phyloP scores from a whole-genome alignment of 1,140 invertebrate species.

The Thaumetopoea pityocampa region DNA sequence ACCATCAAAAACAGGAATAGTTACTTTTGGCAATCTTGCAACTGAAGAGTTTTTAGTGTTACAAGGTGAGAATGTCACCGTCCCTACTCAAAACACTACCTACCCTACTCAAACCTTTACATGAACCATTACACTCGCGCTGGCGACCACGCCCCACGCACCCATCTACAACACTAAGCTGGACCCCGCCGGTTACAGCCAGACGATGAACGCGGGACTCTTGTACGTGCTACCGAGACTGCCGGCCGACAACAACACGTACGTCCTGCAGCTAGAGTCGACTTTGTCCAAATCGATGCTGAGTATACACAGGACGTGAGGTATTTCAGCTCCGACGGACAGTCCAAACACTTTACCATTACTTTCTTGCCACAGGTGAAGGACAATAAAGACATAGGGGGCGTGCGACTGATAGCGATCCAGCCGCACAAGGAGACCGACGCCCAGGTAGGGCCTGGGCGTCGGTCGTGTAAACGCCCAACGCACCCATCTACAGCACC shows the following conservation, averaged over 20 bases:
- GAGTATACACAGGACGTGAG: conserved; percentile 39
- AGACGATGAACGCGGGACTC: conserved; percentile 65
- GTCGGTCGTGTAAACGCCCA: no score
- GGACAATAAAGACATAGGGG: no score
- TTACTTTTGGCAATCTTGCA: conserved; percentile 6
- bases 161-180: conserved; percentile 76
- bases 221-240: conserved; percentile 78
- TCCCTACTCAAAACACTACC: no score
- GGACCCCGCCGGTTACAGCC: conserved; percentile 36
- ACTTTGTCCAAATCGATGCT: conserved; percentile 75
- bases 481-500: no score
- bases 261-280: conserved; percentile 84
- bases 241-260: conserved; percentile 81
- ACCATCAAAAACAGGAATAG: conserved; percentile 6
- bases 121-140: conserved; percentile 81
- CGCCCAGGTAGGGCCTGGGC: no score
- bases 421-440: no score
- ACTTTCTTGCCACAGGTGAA: conserved; percentile 60
- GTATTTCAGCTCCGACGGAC: conserved; percentile 60
- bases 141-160: conserved; percentile 73
- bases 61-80: not conserved
- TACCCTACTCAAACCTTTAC: no score
- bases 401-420: no score
- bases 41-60: not conserved
- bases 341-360: conserved; percentile 54